These are phyloP conservation scores for Syngnathus floridae DNA, from an alignment of 2,113 vertebrate genomes.

Conservation along the genomic window DNA sequence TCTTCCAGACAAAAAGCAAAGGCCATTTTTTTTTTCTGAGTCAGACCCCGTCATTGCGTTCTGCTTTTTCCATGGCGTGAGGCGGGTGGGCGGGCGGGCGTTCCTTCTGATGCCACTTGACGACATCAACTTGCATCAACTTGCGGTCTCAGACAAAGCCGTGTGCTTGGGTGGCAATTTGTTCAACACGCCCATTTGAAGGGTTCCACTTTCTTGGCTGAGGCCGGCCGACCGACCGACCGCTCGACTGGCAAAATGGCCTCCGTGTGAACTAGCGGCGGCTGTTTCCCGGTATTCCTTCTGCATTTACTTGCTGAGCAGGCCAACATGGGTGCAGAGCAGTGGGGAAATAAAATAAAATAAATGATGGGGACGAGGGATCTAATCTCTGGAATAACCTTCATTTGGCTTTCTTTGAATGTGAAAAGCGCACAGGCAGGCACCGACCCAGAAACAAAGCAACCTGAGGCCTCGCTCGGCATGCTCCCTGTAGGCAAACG, in stretches of 20 bases:
- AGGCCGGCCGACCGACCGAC: not conserved
- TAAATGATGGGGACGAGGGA: no score
- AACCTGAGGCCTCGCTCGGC: constrained; percentile 34
- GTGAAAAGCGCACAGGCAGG: no score
- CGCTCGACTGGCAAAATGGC: not conserved
- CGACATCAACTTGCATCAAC: not conserved
- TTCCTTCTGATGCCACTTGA: not conserved
- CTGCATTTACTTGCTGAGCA: no score
- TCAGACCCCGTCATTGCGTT: not conserved
- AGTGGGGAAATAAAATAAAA: no score
- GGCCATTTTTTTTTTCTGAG: not conserved
- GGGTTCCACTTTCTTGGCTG: not conserved
- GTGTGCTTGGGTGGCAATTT: not conserved
- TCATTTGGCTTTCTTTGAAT: no score
- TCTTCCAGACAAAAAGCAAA: not conserved
- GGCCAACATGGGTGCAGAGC: no score
- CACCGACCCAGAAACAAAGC: not conserved
- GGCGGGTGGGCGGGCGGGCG: not conserved
- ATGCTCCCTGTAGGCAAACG: not conserved
- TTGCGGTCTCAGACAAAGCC: not conserved
- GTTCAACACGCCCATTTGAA: not conserved
- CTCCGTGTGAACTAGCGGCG: not conserved
- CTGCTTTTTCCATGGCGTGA: not conserved
- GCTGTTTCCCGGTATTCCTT: no score
- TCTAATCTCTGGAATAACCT: no score